Conservation (phyloP, 2,888 invertebrate genomes). For the Emmelina monodactyla region DNA sequence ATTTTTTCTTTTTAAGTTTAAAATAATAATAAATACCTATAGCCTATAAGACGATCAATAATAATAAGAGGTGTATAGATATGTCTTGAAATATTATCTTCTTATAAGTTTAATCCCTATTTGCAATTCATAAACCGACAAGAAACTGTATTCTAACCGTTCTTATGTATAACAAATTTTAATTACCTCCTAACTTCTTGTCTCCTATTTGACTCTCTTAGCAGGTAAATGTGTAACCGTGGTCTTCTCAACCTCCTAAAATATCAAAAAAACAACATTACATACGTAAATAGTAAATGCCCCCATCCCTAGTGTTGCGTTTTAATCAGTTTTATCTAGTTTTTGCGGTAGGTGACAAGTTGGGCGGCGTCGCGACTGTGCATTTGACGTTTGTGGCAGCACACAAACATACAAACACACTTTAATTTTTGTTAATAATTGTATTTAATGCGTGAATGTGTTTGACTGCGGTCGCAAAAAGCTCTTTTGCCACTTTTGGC, state of each 20-base stretch:
- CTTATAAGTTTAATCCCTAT: too few species aligned
- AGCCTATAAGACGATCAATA: too few species aligned
- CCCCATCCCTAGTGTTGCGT: slow-evolving; percentile 9
- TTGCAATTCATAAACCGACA: too few species aligned
- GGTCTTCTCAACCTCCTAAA: too few species aligned
- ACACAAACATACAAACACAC: slow-evolving; percentile 52
- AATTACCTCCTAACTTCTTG: neutral
- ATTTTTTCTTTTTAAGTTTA: neutral
- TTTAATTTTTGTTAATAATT: slow-evolving; percentile 64
- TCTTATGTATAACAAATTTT: too few species aligned
- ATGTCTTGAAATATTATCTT: too few species aligned
- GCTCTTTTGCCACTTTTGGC: too few species aligned
- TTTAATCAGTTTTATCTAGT: slow-evolving; percentile 52
- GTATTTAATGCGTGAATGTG: slow-evolving; percentile 51
- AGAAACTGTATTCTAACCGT: too few species aligned
- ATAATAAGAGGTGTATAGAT: too few species aligned
- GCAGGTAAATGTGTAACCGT: neutral
- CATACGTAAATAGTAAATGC: neutral
- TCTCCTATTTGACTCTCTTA: neutral
- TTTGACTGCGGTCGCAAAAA: slow-evolving; percentile 53
- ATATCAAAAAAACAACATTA: too few species aligned
- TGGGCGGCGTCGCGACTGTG: slow-evolving; percentile 27
- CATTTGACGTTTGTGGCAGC: slow-evolving; percentile 44
- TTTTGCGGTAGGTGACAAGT: slow-evolving; percentile 48
- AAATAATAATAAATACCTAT: too few species aligned